phyloP scores from a whole-genome alignment of 35 echinoderm and acorn worm genomes.

The Lytechinus variegatus region DNA sequence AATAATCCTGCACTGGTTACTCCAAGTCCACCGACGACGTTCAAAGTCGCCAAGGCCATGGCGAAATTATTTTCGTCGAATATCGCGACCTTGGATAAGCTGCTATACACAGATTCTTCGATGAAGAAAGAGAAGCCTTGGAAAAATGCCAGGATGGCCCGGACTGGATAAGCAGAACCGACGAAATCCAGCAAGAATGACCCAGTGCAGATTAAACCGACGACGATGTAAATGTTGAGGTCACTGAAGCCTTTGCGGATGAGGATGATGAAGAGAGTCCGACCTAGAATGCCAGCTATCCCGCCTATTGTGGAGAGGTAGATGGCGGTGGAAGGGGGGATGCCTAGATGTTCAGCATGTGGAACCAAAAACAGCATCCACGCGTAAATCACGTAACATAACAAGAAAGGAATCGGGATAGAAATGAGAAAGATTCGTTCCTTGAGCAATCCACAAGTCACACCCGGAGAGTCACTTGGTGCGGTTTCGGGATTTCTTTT shows the following conservation, averaged over 20 bases:
- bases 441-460: no score
- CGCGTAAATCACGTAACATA: no score
- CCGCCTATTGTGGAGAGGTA: background rate
- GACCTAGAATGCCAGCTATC: background rate
- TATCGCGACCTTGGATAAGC: background rate
- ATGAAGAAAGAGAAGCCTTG: background rate
- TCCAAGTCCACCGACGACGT: background rate
- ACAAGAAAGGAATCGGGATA: no score
- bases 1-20: background rate
- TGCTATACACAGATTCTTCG: background rate
- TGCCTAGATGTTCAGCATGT: background rate
- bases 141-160: background rate
- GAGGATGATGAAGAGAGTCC: background rate
- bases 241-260: background rate
- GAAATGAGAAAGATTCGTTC: no score
- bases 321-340: background rate
- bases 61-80: background rate
- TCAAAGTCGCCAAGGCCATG: background rate
- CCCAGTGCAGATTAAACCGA: background rate
- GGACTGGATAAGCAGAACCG: background rate
- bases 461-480: background rate
- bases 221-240: background rate
- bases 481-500: background rate
- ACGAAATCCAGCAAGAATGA: background rate
- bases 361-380: no score